Evolutionary conservation across 2,797 vertebrate species (phyloP), one percentile per base, ranked within the genome.

Genomic region (Siniperca obscura): DNA sequence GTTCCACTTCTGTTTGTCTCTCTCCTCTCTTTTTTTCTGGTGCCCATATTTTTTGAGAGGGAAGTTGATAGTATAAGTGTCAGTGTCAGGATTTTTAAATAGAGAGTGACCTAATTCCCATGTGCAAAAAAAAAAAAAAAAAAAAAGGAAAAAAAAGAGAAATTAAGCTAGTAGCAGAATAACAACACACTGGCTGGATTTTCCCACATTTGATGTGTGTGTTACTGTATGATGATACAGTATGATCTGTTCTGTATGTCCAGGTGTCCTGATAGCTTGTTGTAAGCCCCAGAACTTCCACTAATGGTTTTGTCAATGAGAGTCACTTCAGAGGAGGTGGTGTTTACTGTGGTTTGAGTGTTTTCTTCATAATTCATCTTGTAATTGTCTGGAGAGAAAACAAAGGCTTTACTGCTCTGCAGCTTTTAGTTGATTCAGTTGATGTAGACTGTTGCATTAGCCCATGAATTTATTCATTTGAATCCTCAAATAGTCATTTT

Each of bases 61-160:
- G 4, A 11, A 5, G 13, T 1, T 30, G 30, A 30, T 30, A 30
- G 30, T 30, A 30, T 30, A 30, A 30, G 30, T 30, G 30, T 30
- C 30, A 9, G 38, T 40, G 14, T 27, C 57, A 48, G 30, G 59
- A 27, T 60, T 71, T 60, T 40, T 21, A 57, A 78, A 64, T 62
- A 46, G 55, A 52, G 46, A 8, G 38, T 73, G 27, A 62, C 19
- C 17, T 73, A 46, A 62, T 55, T 70, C 10, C 27, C 13, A 46
- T 38, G 7, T 38, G 30, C 8, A 42, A 25, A 70, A 64, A 70
- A 34, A 40, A 19, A 0, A 17, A 48, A 42, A 17, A 48, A 17
- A n/a, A 1, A 17, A 19, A 16, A n/a, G n/a, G n/a, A 70, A 34
- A 40, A 19, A 1, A 17, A 19, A 16, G 4, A 48, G 1, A 46